phyloP scores from a whole-genome alignment of 2,113 vertebrate species.

The Thunnus maccoyii region DNA sequence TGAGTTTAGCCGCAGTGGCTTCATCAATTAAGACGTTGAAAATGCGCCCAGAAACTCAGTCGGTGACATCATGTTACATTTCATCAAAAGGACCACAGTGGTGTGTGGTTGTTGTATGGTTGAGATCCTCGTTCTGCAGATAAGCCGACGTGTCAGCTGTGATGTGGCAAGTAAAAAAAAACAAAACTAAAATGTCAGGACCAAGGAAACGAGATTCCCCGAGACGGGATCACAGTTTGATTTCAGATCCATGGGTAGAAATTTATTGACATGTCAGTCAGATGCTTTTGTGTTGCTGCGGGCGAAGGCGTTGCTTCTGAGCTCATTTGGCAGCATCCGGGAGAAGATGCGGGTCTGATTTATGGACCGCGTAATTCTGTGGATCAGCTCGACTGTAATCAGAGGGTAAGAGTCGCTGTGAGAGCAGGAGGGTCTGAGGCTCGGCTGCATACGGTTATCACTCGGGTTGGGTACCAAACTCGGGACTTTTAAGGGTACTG shows the following conservation, averaged over 20 bases:
- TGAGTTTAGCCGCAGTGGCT: conserved; percentile 9
- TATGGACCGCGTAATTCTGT: conserved; percentile 18
- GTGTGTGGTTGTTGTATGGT: neutral
- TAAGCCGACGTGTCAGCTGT: neutral
- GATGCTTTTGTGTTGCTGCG: conserved; percentile 28
- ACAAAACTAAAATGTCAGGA: neutral
- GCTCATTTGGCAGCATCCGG: conserved; percentile 21
- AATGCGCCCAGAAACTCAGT: conserved; percentile 16
- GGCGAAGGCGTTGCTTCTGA: conserved; percentile 30
- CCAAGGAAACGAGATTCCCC: conserved; percentile 4
- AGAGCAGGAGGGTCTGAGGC: neutral
- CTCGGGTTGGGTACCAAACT: too few species aligned
- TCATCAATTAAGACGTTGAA: conserved; percentile 44
- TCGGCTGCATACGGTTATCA: too few species aligned
- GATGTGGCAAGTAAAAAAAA: conserved; percentile 13
- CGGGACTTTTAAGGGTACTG: too few species aligned
- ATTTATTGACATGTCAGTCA: conserved; percentile 2
- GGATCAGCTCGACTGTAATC: conserved; percentile 36
- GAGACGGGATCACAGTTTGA: neutral
- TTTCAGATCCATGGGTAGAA: neutral
- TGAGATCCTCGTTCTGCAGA: neutral
- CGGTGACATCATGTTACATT: conserved; percentile 50
- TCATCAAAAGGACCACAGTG: conserved; percentile 10
- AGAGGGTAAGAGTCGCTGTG: neutral
- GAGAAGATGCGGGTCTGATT: conserved; percentile 50